Conservation (phyloP, 2,797 vertebrate genomes). For the Acipenser ruthenus region DNA sequence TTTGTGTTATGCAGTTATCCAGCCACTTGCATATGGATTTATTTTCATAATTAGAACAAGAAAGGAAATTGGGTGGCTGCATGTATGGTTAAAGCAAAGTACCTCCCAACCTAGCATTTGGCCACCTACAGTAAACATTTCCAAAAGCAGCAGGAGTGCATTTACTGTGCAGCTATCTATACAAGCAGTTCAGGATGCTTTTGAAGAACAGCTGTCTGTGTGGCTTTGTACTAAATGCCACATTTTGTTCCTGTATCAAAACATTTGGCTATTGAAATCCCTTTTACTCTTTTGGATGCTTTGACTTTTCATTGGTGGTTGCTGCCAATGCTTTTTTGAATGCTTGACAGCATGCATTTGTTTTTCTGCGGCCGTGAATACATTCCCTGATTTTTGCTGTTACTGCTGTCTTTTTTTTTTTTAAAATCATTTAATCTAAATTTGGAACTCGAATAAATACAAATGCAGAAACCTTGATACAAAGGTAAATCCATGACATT, state of each 20-base stretch:
- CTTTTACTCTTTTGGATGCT: conserved; percentile 9
- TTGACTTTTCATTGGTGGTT: neutral
- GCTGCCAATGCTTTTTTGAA: neutral
- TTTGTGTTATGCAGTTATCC: conserved; percentile 14
- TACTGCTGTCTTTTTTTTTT: neutral
- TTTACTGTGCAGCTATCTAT: conserved; percentile 17
- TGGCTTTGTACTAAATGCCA: conserved; percentile 11
- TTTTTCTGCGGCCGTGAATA: neutral
- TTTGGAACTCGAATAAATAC: neutral
- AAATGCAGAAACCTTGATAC: no score
- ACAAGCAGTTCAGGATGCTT: conserved; percentile 18
- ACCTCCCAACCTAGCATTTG: no score
- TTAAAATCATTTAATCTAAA: neutral
- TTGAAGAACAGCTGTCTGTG: conserved; percentile 20
- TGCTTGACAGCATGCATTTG: neutral
- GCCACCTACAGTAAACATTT: no score
- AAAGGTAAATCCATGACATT: no score
- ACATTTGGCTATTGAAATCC: conserved; percentile 11
- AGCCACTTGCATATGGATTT: conserved; percentile 15
- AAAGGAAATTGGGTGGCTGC: neutral
- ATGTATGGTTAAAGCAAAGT: no score
- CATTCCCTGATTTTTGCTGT: conserved; percentile 2
- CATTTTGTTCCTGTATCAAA: conserved; percentile 11
- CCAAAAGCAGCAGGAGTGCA: conserved; percentile 4
- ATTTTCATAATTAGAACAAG: conserved; percentile 13